Evolutionary conservation across 2,797 vertebrate species (phyloP).

Genomic region (Ataeniobius toweri): DNA sequence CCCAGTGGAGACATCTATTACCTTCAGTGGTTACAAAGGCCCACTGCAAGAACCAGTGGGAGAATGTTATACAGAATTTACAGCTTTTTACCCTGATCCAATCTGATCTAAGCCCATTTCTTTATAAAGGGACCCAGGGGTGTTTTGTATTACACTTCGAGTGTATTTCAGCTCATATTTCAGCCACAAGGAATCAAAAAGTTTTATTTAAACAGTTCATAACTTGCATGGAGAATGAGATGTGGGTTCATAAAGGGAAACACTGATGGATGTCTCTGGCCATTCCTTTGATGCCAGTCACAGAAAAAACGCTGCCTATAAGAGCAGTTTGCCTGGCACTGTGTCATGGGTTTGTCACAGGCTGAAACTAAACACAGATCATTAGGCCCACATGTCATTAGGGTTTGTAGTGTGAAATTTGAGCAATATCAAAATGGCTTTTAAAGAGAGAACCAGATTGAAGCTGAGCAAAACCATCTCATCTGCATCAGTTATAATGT

Average conservation of each 20-base stretch:
- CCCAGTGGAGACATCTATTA: slow-evolving; percentile 69
- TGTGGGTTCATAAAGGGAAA: slow-evolving; percentile 33
- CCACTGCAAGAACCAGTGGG: slow-evolving; percentile 27
- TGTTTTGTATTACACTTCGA: slow-evolving; percentile 30
- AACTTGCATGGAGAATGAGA: slow-evolving; percentile 47
- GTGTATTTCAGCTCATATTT: slow-evolving; percentile 28
- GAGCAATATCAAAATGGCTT: slow-evolving; percentile 30
- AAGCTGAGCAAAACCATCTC: slow-evolving; percentile 19
- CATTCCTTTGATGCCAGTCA: slow-evolving; percentile 43
- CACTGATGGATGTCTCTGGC: slow-evolving; percentile 32
- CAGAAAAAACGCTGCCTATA: slow-evolving; percentile 24
- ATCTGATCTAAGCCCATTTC: slow-evolving; percentile 51
- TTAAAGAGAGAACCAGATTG: neutral
- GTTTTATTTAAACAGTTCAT: slow-evolving; percentile 35
- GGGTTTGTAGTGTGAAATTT: slow-evolving; percentile 39
- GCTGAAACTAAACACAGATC: slow-evolving; percentile 34
- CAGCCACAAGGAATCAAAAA: slow-evolving; percentile 37
- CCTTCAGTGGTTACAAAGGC: slow-evolving; percentile 53
- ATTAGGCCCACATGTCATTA: slow-evolving; percentile 48
- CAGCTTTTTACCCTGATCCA: slow-evolving; percentile 28
- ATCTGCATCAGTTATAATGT: slow-evolving; percentile 29
- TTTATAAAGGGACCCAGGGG: slow-evolving; percentile 35
- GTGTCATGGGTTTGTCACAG: slow-evolving; percentile 53
- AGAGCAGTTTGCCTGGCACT: slow-evolving; percentile 22
- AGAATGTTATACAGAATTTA: slow-evolving; percentile 37